Conservation (phyloP, 2,888 invertebrate species). For the Drosophila yooni region DNA sequence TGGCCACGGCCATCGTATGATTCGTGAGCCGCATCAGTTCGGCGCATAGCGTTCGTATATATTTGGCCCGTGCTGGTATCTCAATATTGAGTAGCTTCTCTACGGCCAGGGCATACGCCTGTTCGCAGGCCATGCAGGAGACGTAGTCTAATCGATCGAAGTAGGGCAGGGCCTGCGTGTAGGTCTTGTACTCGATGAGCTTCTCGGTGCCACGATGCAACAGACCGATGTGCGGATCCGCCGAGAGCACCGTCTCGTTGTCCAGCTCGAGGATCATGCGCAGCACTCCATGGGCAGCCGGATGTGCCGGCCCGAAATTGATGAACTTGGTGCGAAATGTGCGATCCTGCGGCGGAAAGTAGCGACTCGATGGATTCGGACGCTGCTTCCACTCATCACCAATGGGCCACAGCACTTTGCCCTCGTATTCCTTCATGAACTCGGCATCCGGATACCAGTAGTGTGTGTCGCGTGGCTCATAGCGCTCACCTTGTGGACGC, state of each 20-base stretch:
- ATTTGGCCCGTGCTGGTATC: constrained; percentile 91
- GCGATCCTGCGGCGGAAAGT: constrained; percentile 86
- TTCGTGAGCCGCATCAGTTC: constrained; percentile 93
- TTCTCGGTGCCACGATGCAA: constrained; percentile 96
- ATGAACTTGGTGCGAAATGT: constrained; percentile 88
- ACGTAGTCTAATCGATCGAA: constrained; percentile 96
- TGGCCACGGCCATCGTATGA: constrained; percentile 91
- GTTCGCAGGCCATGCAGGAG: constrained; percentile 93
- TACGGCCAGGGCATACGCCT: constrained; percentile 91
- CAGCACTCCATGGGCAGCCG: constrained; percentile 95
- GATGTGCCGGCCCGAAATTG: constrained; percentile 96
- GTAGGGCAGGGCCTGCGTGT: constrained; percentile 92
- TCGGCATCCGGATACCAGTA: constrained; percentile 89
- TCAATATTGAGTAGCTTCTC: constrained; percentile 93
- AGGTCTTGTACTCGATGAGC: constrained; percentile 95
- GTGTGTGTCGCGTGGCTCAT: constrained; percentile 45
- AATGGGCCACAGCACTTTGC: constrained; percentile 87
- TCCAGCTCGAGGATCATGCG: constrained; percentile 92
- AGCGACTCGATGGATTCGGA: constrained; percentile 78
- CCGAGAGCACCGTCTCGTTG: constrained; percentile 91
- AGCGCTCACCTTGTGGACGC: constrained; percentile 31
- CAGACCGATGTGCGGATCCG: constrained; percentile 94
- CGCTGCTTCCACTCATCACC: constrained; percentile 83
- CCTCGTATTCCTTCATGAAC: constrained; percentile 86
- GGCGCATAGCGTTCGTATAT: constrained; percentile 90